A percentile compares a stretch with the other conserved stretches of the same genome.
Conservation (phyloP, 23 tunicate species). For the Halocynthia roretzi region DNA sequence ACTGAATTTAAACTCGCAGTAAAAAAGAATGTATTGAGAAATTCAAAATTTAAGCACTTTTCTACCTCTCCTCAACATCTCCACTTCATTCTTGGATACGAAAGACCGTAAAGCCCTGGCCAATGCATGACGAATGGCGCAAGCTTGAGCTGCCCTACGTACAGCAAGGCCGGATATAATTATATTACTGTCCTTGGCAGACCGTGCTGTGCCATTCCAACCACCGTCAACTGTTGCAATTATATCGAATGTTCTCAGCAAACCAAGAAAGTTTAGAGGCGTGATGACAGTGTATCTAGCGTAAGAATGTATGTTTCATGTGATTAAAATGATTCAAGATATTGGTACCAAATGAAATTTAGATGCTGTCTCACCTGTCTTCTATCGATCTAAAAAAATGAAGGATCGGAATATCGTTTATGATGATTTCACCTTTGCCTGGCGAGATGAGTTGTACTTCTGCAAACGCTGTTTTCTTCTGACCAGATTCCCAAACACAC, state of each 20-base stretch:
- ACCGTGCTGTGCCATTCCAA: neutral
- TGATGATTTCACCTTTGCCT: slow-evolving; percentile 53
- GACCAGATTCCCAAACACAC: slow-evolving; percentile 37
- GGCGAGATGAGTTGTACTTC: slow-evolving; percentile 31
- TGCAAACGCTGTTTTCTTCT: slow-evolving; percentile 57
- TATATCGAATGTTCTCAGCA: slow-evolving; percentile 38
- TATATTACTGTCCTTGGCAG: too few species aligned
- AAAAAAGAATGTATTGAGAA: neutral
- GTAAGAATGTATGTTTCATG: neutral
- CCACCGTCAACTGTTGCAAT: slow-evolving; percentile 52
- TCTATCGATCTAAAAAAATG: slow-evolving; percentile 28
- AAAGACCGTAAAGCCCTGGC: slow-evolving; percentile 48
- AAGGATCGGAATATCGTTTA: slow-evolving; percentile 42
- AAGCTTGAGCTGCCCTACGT: slow-evolving; percentile 48
- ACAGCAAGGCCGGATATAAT: too few species aligned
- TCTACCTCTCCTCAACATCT: slow-evolving; percentile 59
- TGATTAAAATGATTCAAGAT: neutral
- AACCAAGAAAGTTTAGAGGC: slow-evolving; percentile 50
- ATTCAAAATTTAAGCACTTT: neutral
- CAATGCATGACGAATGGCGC: slow-evolving; percentile 57
- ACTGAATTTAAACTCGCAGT: neutral
- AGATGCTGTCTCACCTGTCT: slow-evolving; percentile 41
- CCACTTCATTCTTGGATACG: slow-evolving; percentile 26
- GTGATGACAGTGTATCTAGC: slow-evolving; percentile 51
- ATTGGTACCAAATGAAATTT: slow-evolving; percentile 3